phyloP scores from a whole-genome alignment of 2,797 vertebrate genomes.

The Nyctibius grandis region DNA sequence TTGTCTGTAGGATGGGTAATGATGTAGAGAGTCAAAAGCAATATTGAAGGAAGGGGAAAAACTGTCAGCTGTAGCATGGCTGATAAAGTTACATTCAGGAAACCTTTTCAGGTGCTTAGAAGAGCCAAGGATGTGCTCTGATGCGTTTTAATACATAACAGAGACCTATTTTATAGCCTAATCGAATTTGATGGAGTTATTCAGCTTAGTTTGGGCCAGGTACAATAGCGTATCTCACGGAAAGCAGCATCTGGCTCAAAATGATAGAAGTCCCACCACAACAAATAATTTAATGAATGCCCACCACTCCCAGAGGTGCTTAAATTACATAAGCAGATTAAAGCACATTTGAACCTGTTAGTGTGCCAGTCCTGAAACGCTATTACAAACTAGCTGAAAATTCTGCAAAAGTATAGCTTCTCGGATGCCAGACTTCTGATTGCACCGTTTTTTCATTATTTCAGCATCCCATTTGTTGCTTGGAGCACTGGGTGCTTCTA shows the following conservation, averaged over 20 bases:
- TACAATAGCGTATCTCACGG: conserved; percentile 5
- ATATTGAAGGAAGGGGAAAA: not conserved
- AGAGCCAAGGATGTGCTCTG: conserved; percentile 1
- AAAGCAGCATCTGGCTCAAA: conserved; percentile 28
- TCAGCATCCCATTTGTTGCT: not conserved
- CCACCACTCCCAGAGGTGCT: not conserved
- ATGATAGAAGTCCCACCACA: conserved; percentile 14
- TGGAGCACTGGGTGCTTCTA: not conserved
- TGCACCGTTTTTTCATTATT: not conserved
- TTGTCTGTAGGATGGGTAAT: not conserved
- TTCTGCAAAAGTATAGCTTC: not conserved
- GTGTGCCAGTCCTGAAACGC: not conserved
- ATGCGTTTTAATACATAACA: conserved; percentile 17
- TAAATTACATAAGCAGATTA: conserved; percentile 24
- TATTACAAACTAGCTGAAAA: not conserved
- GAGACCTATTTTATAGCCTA: conserved; percentile 16
- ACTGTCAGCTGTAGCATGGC: not conserved
- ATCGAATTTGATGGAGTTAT: conserved; percentile 7
- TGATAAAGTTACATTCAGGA: conserved; percentile 34
- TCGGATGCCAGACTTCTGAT: not conserved
- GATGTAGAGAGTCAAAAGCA: conserved; percentile 20
- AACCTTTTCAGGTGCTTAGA: conserved; percentile 10
- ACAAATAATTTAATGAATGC: conserved; percentile 38
- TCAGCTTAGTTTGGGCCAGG: conserved; percentile 5
- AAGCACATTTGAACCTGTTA: conserved; percentile 47